Evolutionary conservation across 2,797 vertebrate species (phyloP), one percentile per base, ranked within the genome.

Genomic region (Phrynocephalus forsythii): DNA sequence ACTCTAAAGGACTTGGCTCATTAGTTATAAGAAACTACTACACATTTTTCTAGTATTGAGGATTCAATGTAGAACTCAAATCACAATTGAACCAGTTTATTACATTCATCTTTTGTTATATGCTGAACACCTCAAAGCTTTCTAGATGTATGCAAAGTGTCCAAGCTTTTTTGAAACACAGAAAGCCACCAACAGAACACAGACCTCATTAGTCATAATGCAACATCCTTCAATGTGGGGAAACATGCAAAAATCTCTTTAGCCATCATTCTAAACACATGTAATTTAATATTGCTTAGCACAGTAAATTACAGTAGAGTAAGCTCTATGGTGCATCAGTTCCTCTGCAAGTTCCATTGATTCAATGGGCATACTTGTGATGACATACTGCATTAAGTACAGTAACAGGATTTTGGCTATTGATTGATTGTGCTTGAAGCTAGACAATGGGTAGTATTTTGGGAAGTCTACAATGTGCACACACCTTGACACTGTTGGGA

Each of bases 91-190:
- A 87, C 38, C 16, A 20, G 28, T 15, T 16, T 0, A 0, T 44
- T 30, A 52, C 22, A 73, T 63, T 73, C 38, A 81, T 48, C 26
- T 28, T 76, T 56, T 76, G 60, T 87, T 83, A 5, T 82, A 87
- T 89, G 13, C 52, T 56, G 52, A 56, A 56, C 52, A 56, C 52
- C 8, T 56, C 68, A 1, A 89, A 67, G 7, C 69, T 75, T 88
- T 91, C 86, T 91, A 79, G 87, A 95, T 87, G 72, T 68, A 87
- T 22, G 33, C 1, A 82, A 87, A 82, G 33, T 16, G 48, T 20
- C 38, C 52, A 20, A 66, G 33, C 1, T 33, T 33, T 33, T 33
- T 33, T 33, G 33, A 33, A 33, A 33, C 33, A 33, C 33, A 33
- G 33, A 33, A 33, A 33, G 33, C 33, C 33, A 33, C 33, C 33